phyloP scores from a whole-genome alignment of 2,113 vertebrate species.

The Megaceryle torquata region DNA sequence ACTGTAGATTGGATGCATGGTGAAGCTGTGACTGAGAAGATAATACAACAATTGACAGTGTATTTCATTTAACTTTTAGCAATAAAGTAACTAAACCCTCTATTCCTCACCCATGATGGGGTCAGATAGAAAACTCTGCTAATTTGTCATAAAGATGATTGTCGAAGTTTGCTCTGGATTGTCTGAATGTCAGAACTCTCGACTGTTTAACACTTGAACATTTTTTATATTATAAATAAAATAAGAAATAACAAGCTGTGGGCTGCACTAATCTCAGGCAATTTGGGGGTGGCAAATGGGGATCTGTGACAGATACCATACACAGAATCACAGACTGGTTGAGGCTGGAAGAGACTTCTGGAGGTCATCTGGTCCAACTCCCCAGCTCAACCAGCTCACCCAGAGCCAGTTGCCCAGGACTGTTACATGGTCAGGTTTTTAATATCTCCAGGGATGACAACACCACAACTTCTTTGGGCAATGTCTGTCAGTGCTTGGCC shows the following conservation, averaged over 20 bases:
- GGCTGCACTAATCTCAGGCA: conserved; percentile 61
- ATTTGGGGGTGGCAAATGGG: neutral
- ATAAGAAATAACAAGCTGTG: conserved; percentile 72
- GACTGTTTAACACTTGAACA: conserved; percentile 87
- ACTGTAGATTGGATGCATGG: conserved; percentile 97
- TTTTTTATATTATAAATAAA: conserved; percentile 86
- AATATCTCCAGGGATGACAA: neutral
- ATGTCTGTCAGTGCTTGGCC: neutral
- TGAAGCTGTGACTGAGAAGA: conserved; percentile 93
- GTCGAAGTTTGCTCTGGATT: conserved; percentile 82
- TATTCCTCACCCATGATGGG: conserved; percentile 79
- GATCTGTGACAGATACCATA: neutral
- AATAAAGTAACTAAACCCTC: conserved; percentile 85
- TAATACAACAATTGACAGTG: conserved; percentile 87
- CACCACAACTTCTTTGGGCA: neutral
- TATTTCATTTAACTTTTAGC: conserved; percentile 96
- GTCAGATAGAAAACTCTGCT: conserved; percentile 88
- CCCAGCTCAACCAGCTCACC: neutral
- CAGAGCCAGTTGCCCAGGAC: neutral
- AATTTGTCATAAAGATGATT: conserved; percentile 92
- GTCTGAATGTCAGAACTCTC: conserved; percentile 79
- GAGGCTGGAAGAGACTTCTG: neutral
- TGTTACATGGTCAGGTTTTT: neutral
- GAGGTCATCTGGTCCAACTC: neutral
- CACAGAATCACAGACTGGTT: neutral